phyloP scores from a whole-genome alignment of 2,888 invertebrate species.

The Pyrocoelia pectoralis region DNA sequence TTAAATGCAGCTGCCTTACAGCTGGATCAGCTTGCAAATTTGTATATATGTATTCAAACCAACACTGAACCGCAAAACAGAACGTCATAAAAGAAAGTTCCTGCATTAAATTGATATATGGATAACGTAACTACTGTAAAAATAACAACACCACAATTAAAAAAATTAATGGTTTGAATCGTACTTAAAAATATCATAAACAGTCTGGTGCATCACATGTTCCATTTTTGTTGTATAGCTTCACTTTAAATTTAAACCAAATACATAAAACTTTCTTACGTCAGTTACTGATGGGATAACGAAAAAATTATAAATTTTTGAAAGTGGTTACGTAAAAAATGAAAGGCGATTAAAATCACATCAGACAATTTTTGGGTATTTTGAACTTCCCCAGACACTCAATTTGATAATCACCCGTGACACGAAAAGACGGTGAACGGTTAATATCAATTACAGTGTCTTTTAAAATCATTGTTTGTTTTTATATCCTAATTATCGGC shows the following conservation, averaged over 20 bases:
- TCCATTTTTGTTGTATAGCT: neutral
- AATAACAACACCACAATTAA: neutral
- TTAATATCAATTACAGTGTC: neutral
- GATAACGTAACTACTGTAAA: neutral
- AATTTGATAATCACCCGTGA: neutral
- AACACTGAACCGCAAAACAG: neutral
- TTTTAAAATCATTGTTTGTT: slow-evolving; percentile 1
- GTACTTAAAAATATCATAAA: neutral
- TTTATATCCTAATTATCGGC: neutral
- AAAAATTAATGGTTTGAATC: slow-evolving; percentile 1
- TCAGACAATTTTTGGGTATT: neutral
- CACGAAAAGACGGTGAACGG: slow-evolving; percentile 1
- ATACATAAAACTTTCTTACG: neutral
- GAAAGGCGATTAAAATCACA: neutral
- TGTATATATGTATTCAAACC: neutral
- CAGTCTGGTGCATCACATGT: slow-evolving; percentile 1
- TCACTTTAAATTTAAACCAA: no score
- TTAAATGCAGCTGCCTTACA: neutral
- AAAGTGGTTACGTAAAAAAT: neutral
- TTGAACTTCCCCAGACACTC: neutral
- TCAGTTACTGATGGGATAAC: neutral
- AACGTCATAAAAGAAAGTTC: neutral
- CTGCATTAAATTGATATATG: neutral
- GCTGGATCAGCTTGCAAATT: neutral
- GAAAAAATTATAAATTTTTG: neutral